phyloP scores from a whole-genome alignment of 2,888 invertebrate genomes.

The Byasa hedistus region DNA sequence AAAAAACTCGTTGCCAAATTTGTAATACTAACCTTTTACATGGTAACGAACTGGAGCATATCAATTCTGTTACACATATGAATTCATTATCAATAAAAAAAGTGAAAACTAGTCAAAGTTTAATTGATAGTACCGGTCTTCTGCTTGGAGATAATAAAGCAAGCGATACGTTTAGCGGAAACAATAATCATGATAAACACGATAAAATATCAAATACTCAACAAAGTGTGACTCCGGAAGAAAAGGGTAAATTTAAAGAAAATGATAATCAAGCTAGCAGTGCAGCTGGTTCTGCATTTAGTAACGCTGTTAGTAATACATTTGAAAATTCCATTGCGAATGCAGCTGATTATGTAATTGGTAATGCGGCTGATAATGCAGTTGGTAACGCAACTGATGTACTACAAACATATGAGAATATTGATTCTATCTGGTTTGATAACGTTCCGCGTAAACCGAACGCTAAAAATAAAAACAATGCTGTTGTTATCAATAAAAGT shows the following conservation, averaged over 20 bases:
- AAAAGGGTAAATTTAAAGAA: background rate
- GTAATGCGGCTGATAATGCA: background rate
- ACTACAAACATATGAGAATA: too few relatives aligned
- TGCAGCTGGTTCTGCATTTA: background rate
- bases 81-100: background rate
- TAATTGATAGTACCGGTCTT: background rate
- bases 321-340: background rate
- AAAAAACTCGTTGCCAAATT: background rate
- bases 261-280: background rate
- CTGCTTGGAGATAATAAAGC: background rate
- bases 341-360: too few relatives aligned
- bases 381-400: background rate
- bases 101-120: background rate
- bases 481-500: background rate
- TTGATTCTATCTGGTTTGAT: background rate
- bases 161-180: background rate
- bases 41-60: slow-evolving; percentile 16
- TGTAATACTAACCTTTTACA: slow-evolving; percentile 1
- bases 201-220: background rate
- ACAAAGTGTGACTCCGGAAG: background rate
- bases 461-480: background rate
- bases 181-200: background rate
- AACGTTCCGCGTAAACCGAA: background rate
- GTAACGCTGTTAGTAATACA: too few relatives aligned
- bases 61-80: background rate